Conservation (phyloP, 1,140 invertebrate species). For the Brachionus paranguensis region DNA sequence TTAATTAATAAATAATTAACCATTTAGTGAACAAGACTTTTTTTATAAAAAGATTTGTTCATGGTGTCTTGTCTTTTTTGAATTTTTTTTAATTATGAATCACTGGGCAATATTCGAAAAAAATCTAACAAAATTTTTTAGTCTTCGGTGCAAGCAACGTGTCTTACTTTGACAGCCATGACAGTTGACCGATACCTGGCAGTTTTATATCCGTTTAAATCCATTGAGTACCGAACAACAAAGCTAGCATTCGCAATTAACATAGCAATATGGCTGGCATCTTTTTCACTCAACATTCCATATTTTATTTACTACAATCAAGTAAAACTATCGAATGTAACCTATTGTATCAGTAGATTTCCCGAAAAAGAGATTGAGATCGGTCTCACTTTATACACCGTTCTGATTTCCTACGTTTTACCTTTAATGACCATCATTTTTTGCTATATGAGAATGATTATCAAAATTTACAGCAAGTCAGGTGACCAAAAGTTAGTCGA, state of each 20-base stretch:
- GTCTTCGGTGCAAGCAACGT: slow-evolving; percentile 49
- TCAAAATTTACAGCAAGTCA: slow-evolving; percentile 29
- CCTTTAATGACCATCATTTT: slow-evolving; percentile 46
- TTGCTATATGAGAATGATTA: slow-evolving; percentile 47
- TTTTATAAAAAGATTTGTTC: too few species aligned
- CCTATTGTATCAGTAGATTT: slow-evolving; percentile 40
- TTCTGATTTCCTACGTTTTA: slow-evolving; percentile 46
- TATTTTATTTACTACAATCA: slow-evolving; percentile 32
- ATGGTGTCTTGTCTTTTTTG: too few species aligned
- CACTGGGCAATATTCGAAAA: too few species aligned
- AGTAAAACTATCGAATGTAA: not conserved
- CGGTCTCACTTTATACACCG: slow-evolving; percentile 43
- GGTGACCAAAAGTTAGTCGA: not conserved
- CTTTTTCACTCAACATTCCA: slow-evolving; percentile 9
- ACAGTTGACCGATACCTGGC: slow-evolving; percentile 50
- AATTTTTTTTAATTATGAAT: too few species aligned
- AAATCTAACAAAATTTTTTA: slow-evolving; percentile 36
- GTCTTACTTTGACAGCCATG: slow-evolving; percentile 50
- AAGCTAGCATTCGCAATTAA: slow-evolving; percentile 45
- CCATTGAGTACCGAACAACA: slow-evolving; percentile 46
- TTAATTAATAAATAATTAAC: too few species aligned
- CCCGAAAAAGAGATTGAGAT: slow-evolving; percentile 42
- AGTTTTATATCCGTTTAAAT: slow-evolving; percentile 48
- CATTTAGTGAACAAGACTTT: too few species aligned
- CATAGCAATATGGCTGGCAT: slow-evolving; percentile 46